These are phyloP conservation scores for Scaptomyza caliginosa DNA, from an alignment of 2,888 invertebrate species.

Conservation along the genomic window DNA sequence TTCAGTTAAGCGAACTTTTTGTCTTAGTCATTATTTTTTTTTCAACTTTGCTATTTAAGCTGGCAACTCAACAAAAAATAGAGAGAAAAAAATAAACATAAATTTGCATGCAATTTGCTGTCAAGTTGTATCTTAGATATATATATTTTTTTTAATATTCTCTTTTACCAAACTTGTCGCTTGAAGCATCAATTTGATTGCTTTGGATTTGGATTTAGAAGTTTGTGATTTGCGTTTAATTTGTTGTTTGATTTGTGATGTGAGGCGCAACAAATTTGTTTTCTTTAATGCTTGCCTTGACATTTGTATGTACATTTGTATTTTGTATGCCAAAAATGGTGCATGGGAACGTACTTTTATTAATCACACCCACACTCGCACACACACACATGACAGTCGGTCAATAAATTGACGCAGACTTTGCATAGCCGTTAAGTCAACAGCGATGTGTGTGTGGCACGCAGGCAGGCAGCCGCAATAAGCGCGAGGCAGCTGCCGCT, in stretches of 20 bases:
- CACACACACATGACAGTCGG: constrained; percentile 31
- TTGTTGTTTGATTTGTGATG: constrained; percentile 44
- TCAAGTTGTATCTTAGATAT: constrained; percentile 2
- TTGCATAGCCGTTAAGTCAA: constrained; percentile 76
- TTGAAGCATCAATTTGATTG: constrained; percentile 47
- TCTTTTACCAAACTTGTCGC: constrained; percentile 48
- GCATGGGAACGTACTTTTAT: constrained; percentile 32
- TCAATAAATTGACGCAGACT: constrained; percentile 70
- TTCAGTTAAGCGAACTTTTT: constrained; percentile 12
- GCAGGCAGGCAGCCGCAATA: constrained; percentile 13
- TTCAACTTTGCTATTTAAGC: not conserved
- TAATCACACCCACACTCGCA: constrained; percentile 42
- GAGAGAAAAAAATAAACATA: not conserved
- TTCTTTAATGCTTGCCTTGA: constrained; percentile 46
- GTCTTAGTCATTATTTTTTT: constrained; percentile 36
- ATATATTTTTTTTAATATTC: not conserved
- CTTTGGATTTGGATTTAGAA: constrained; percentile 10
- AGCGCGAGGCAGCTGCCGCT: constrained; percentile 34
- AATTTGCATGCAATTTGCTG: constrained; percentile 48
- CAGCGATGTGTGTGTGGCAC: constrained; percentile 34
- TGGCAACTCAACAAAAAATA: not conserved
- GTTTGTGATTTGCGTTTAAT: constrained; percentile 19
- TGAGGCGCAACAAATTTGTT: constrained; percentile 24
- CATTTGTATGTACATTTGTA: constrained; percentile 21
- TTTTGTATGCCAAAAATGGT: constrained; percentile 25